These are phyloP conservation scores for Acyrthosiphon pisum DNA, from an alignment of 1,140 invertebrate genomes.

Conservation along the genomic window DNA sequence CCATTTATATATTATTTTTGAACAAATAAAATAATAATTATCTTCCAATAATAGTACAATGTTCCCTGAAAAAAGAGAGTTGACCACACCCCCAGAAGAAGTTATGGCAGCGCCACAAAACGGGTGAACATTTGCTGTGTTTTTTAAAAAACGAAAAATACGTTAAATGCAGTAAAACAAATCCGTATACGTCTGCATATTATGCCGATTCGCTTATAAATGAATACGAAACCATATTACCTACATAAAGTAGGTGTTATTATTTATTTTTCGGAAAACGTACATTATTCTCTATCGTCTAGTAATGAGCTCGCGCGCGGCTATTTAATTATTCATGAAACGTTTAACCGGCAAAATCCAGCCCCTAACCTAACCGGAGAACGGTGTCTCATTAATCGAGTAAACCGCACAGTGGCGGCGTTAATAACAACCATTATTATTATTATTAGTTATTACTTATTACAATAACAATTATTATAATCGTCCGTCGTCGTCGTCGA, in stretches of 20 bases:
- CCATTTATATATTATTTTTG: no score
- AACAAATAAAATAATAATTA: background rate
- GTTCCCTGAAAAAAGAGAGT: background rate
- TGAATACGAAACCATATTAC: no score
- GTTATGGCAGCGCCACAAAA: background rate
- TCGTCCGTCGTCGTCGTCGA: background rate
- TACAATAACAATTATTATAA: background rate
- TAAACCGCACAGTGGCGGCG: background rate
- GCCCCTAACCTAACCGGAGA: background rate
- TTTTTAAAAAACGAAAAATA: no score
- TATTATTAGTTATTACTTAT: background rate
- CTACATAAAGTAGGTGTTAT: no score
- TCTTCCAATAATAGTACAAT: background rate
- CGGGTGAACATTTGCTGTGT: no score
- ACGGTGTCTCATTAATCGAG: background rate
- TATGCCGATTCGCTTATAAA: no score
- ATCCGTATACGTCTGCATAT: no score
- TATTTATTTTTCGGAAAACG: no score
- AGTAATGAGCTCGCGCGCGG: no score
- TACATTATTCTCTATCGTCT: no score
- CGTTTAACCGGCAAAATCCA: background rate
- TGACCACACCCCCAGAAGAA: no score
- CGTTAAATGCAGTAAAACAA: no score
- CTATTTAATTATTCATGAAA: background rate
- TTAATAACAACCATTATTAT: background rate